Evolutionary conservation across 2,113 vertebrate species (phyloP).

Genomic region (Toxotes chatareus): DNA sequence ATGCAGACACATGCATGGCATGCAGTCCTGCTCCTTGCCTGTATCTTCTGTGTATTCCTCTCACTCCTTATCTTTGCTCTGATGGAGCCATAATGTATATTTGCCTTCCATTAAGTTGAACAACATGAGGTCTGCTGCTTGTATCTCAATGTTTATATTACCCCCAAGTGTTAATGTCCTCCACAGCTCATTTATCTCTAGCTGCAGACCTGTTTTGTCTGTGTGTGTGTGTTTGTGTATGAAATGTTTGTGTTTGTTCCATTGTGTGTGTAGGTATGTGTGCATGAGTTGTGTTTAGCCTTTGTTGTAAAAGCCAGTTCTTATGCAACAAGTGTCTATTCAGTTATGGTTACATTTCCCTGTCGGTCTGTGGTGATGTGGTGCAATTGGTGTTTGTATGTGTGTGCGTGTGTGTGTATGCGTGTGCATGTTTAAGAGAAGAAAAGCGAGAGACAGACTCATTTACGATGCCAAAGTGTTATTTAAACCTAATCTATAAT

Average conservation of each 20-base stretch:
- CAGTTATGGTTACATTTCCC: conserved; percentile 20
- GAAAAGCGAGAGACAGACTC: not conserved
- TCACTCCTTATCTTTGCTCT: conserved; percentile 9
- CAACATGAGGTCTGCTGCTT: conserved; percentile 31
- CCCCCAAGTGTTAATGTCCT: conserved; percentile 37
- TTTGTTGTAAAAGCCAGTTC: not conserved
- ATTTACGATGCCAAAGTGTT: conserved; percentile 15
- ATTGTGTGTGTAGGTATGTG: not conserved
- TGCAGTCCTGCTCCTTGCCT: not conserved
- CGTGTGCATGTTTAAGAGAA: not conserved
- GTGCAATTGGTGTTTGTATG: not conserved
- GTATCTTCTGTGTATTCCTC: not conserved
- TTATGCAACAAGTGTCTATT: not conserved
- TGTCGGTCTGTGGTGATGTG: conserved; percentile 1
- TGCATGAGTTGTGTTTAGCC: not conserved
- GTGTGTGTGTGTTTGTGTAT: conserved; percentile 16
- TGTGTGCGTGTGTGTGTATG: not conserved
- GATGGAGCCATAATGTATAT: conserved; percentile 30
- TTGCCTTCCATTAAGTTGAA: conserved; percentile 50
- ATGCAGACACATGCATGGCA: not conserved
- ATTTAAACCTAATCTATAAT: conserved; percentile 41
- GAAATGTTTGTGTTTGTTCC: not conserved
- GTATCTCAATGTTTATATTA: conserved; percentile 45
- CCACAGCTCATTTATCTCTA: conserved; percentile 47
- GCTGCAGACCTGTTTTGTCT: conserved; percentile 36